Conservation (phyloP, 2,888 invertebrate genomes). For the Drosophila merina region DNA sequence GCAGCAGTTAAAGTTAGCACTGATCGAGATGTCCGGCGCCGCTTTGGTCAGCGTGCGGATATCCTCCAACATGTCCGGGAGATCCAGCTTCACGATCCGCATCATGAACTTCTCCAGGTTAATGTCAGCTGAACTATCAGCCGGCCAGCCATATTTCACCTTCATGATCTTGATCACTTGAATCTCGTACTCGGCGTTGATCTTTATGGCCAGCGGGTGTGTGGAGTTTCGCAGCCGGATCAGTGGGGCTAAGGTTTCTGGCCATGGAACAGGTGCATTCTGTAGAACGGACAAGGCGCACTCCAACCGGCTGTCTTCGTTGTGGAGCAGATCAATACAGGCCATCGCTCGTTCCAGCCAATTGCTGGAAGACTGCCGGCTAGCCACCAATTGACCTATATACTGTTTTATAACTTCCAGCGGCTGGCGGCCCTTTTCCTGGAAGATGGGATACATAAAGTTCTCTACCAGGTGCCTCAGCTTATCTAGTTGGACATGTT, state of each 20-base stretch:
- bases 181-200: conserved; percentile 82
- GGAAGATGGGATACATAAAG: conserved; percentile 83
- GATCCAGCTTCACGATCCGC: conserved; percentile 81
- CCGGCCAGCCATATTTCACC: conserved; percentile 83
- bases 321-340: conserved; percentile 81
- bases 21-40: conserved; percentile 77
- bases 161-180: conserved; percentile 84
- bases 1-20: conserved; percentile 82
- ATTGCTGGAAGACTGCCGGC: conserved; percentile 76
- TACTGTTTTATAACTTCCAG: conserved; percentile 80
- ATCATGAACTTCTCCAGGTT: conserved; percentile 81
- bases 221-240: conserved; percentile 81
- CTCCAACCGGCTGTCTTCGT: conserved; percentile 82
- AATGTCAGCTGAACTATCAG: conserved; percentile 73
- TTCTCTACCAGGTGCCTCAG: conserved; percentile 81
- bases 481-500: conserved; percentile 81
- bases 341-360: conserved; percentile 82
- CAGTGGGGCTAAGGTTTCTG: conserved; percentile 76
- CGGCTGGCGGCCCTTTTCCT: conserved; percentile 81
- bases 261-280: conserved; percentile 83
- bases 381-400: conserved; percentile 78
- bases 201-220: conserved; percentile 82
- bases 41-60: conserved; percentile 79
- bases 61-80: conserved; percentile 83
- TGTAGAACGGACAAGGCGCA: conserved; percentile 81